Base-by-base conservation (phyloP, 2,113 vertebrate species). In the Todiramphus saurophagus region DNA sequence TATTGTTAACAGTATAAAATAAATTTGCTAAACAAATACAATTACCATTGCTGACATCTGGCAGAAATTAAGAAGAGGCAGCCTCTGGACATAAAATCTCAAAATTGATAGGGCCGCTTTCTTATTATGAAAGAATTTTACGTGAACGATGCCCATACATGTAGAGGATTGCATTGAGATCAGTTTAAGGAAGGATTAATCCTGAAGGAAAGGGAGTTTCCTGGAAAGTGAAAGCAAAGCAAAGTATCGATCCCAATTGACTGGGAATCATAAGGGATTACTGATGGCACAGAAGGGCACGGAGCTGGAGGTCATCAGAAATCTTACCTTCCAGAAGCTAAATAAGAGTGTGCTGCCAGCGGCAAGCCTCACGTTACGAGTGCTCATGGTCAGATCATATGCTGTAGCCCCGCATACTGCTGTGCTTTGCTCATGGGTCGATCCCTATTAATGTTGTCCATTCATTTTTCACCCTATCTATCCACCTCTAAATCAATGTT, bases 1-100 rank as follows among this genome's bases (percentile, higher is more conserved):
- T 68, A 19, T 84, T 60, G 43, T 87, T 95, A 72, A 69, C 53
- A 63, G 43, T 35, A 48, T 59, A 72, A 90, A 93, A 85, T 56
- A 67, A 59, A 72, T 89, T 70, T 89, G 31, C 41, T 43, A 56
- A 88, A 77, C 17, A 77, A 70, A 90, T 75, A 33, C 5, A 24
- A 25, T 85, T 88, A 8, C 28, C 13, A 28, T 55, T 90, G 64
- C 72, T 88, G 56, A 58, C 28, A 67, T 53, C 9, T 53, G 68
- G 41, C 55, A 83, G 50, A 28, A 85, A 46, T 80, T 63, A 31
- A 64, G 77, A 81, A 74, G 58, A 69, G 18, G 46, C 2, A 2
- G 5, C 51, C 21, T 88, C 55, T 70, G 13, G 66, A 23, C 4
- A 11, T 50, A 44, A 4, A 48, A 59, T 70, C 19, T 85, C 41